phyloP scores from a whole-genome alignment of 2,888 invertebrate genomes.

The Cantharis flavilabris region DNA sequence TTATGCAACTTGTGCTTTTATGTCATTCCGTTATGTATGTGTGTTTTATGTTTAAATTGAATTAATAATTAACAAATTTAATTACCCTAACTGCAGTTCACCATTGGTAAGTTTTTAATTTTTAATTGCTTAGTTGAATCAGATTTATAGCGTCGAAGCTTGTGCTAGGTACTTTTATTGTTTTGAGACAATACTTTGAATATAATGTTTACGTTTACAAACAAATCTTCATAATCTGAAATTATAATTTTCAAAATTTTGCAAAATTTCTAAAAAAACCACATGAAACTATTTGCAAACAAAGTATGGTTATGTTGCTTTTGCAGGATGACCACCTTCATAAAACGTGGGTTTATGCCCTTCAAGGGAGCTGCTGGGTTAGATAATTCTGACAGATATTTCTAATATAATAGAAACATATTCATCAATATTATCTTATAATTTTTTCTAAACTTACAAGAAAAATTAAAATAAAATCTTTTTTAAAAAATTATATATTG shows the following conservation, averaged over 20 bases:
- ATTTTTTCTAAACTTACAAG: too few relatives aligned
- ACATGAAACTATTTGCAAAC: neutral
- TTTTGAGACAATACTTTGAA: too few relatives aligned
- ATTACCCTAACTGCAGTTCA: neutral
- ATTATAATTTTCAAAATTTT: neutral
- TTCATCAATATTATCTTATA: too few relatives aligned
- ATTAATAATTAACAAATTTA: neutral
- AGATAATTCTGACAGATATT: too few relatives aligned
- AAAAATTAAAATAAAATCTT: too few relatives aligned
- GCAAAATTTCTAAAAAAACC: neutral
- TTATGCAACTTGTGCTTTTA: neutral
- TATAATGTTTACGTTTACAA: too few relatives aligned
- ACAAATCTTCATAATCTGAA: too few relatives aligned
- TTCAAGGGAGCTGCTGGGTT: too few relatives aligned
- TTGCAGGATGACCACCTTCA: neutral
- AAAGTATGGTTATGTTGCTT: neutral
- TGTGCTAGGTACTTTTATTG: too few relatives aligned
- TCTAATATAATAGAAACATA: too few relatives aligned
- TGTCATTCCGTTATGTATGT: neutral
- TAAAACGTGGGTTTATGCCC: neutral
- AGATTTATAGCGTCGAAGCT: too few relatives aligned
- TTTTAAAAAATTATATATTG: too few relatives aligned
- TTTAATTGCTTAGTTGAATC: neutral
- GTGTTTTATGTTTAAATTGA: neutral
- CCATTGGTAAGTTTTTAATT: neutral